Evolutionary conservation across 2,888 invertebrate genomes (phyloP).

Genomic region (Geophilus truncorum): DNA sequence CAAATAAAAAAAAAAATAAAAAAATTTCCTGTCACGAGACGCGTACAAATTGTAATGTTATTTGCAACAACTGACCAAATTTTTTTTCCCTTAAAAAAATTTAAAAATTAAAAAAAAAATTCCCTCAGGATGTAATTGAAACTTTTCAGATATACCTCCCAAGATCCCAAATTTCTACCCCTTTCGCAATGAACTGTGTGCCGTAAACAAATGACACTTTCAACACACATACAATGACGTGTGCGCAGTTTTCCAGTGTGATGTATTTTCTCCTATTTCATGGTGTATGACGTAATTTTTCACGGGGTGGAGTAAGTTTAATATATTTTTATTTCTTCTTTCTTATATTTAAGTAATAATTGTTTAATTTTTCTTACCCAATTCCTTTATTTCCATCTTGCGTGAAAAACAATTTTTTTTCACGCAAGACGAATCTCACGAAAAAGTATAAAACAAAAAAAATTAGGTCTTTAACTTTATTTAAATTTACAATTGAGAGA

Average conservation of each 20-base stretch:
- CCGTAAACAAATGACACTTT: constrained; percentile 7
- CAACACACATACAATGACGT: constrained; percentile 5
- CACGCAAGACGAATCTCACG: constrained; percentile 2
- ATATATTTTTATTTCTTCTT: background rate
- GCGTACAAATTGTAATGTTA: constrained; percentile 15
- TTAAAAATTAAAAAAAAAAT: background rate
- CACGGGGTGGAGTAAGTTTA: constrained; percentile 4
- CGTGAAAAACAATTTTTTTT: background rate
- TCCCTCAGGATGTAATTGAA: constrained; percentile 18
- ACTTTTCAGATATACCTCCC: background rate
- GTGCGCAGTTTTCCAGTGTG: constrained; percentile 2
- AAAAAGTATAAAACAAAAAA: background rate
- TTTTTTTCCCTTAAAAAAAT: too few species aligned
- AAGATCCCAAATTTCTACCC: background rate
- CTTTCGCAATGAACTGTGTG: background rate
- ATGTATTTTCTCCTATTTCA: constrained; percentile 22
- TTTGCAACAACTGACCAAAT: constrained; percentile 18
- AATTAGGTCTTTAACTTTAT: constrained; percentile 1
- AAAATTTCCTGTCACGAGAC: background rate
- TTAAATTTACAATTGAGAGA: background rate
- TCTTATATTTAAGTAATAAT: background rate
- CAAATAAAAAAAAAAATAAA: background rate
- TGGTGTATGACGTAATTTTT: constrained; percentile 17
- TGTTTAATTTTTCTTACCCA: background rate
- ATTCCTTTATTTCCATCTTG: background rate